phyloP scores from a whole-genome alignment of 2,888 invertebrate genomes.

The Epistrophe grossulariae region DNA sequence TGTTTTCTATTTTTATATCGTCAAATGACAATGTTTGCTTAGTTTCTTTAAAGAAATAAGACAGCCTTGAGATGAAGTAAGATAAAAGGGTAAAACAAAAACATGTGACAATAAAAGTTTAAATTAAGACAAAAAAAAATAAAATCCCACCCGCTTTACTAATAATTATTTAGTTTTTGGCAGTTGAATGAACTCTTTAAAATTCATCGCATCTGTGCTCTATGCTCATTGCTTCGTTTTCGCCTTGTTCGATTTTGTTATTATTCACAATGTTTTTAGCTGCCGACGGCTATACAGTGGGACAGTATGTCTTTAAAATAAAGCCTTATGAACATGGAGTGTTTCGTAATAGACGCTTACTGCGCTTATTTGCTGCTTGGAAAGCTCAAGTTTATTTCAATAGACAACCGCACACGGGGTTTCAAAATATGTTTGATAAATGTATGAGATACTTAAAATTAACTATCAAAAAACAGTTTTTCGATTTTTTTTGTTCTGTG shows the following conservation, averaged over 20 bases:
- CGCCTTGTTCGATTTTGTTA: constrained; percentile 55
- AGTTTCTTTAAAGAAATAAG: background rate
- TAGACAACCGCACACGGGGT: too few species aligned
- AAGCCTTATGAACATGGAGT: background rate
- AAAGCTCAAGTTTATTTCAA: too few species aligned
- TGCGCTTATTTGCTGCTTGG: background rate
- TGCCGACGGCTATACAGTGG: constrained; percentile 4
- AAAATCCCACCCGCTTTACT: constrained; percentile 56
- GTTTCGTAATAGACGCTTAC: background rate
- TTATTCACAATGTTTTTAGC: constrained; percentile 54
- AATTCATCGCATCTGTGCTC: constrained; percentile 47
- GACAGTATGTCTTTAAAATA: background rate
- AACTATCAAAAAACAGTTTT: too few species aligned
- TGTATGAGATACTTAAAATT: too few species aligned
- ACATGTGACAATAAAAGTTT: background rate
- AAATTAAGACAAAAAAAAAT: constrained; percentile 24
- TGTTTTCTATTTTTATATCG: constrained; percentile 27
- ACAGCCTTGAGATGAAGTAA: constrained; percentile 17
- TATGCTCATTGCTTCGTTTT: constrained; percentile 24
- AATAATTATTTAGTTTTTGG: constrained; percentile 77
- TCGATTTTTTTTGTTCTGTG: too few species aligned
- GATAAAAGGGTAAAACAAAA: constrained; percentile 15
- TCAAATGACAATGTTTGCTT: constrained; percentile 19
- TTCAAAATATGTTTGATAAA: too few species aligned
- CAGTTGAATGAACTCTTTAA: constrained; percentile 81